Evolutionary conservation across 2,888 invertebrate genomes (phyloP).

Genomic region (Amblyjoppa fuscipennis): DNA sequence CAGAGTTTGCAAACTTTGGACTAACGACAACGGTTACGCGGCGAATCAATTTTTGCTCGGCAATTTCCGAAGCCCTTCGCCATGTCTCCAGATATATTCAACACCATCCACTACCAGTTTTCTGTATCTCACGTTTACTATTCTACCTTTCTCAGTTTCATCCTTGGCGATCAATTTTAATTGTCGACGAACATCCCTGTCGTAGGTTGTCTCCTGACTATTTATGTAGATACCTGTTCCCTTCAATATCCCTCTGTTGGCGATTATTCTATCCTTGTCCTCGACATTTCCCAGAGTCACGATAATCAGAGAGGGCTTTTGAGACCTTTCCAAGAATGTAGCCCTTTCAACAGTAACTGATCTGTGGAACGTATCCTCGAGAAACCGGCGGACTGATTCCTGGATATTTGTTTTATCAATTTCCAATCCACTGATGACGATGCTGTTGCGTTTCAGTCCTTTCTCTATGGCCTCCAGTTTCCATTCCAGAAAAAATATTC

Average conservation of each 20-base stretch:
- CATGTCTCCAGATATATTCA: neutral
- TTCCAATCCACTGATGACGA: conserved; percentile 3
- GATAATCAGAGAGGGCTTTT: neutral
- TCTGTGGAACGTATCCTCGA: neutral
- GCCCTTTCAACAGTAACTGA: neutral
- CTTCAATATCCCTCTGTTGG: neutral
- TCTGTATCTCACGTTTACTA: neutral
- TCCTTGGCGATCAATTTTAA: conserved; percentile 6
- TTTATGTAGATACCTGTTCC: conserved; percentile 4
- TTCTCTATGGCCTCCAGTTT: conserved; percentile 7
- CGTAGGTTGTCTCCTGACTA: conserved; percentile 1
- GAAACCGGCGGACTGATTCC: neutral
- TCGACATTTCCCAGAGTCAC: neutral
- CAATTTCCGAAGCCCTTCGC: neutral
- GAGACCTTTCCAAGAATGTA: neutral
- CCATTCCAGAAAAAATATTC: conserved; percentile 15
- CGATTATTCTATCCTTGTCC: conserved; percentile 3
- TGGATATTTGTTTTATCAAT: neutral
- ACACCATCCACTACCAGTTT: conserved; percentile 15
- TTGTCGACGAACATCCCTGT: conserved; percentile 8
- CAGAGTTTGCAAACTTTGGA: neutral
- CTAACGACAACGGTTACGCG: neutral
- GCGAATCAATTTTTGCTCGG: neutral
- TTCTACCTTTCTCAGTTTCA: neutral
- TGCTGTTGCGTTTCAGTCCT: neutral